Evolutionary conservation across 2,113 vertebrate genomes (phyloP).

Genomic region (Misgurnus mizolepis): DNA sequence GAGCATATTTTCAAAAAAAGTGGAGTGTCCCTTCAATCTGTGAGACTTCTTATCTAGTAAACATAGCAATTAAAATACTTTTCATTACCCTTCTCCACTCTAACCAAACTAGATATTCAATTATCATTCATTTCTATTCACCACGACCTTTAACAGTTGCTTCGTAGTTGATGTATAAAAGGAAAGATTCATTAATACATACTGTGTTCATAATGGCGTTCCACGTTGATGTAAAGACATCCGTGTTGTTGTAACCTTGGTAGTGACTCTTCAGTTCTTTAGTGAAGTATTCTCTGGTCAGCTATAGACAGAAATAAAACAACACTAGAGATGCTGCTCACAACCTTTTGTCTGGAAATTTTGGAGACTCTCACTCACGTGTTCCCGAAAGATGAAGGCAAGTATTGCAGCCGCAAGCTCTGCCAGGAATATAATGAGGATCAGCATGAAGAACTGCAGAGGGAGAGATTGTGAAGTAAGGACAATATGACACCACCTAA

Average conservation of each 20-base stretch:
- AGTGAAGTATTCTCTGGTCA: slow-evolving; percentile 92
- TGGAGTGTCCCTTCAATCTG: too few species aligned
- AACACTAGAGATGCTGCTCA: neutral
- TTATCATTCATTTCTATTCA: neutral
- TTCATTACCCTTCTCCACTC: too few species aligned
- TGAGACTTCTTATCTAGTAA: too few species aligned
- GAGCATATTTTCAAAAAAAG: too few species aligned
- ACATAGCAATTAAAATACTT: too few species aligned
- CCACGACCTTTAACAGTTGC: too few species aligned
- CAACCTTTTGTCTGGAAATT: neutral
- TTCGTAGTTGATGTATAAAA: neutral
- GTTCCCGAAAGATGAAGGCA: slow-evolving; percentile 91
- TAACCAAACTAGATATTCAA: too few species aligned
- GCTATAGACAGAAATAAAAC: slow-evolving; percentile 63
- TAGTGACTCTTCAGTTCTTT: slow-evolving; percentile 91
- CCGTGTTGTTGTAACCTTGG: slow-evolving; percentile 85
- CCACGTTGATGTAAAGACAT: slow-evolving; percentile 89
- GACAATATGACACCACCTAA: neutral
- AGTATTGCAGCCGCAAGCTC: slow-evolving; percentile 91
- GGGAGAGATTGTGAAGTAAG: slow-evolving; percentile 27
- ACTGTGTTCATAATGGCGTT: slow-evolving; percentile 96
- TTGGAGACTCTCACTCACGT: slow-evolving; percentile 76
- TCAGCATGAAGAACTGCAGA: slow-evolving; percentile 93
- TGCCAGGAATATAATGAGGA: slow-evolving; percentile 93
- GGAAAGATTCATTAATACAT: slow-evolving; percentile 59